Percentiles rank a stretch among this genome's conserved stretches.
phyloP scores from a whole-genome alignment of 2,888 invertebrate genomes.

The Adelphocoris suturalis region DNA sequence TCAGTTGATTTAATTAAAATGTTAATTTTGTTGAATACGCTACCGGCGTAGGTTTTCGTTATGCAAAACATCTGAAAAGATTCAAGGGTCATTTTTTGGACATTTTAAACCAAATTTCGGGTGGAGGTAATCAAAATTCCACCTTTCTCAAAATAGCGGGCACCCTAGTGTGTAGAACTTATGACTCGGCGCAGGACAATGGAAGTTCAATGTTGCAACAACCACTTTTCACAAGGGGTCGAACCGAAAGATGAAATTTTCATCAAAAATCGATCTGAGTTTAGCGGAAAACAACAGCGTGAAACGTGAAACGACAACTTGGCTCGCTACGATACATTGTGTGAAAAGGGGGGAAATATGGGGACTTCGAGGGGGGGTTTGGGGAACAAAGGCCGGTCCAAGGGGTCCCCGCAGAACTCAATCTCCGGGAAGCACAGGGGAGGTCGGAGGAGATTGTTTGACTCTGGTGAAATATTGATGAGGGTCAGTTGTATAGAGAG shows the following conservation, averaged over 20 bases:
- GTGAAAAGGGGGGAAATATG: neutral
- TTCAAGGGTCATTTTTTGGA: too few species aligned
- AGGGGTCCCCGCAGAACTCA: neutral
- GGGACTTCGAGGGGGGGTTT: neutral
- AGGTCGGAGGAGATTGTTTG: neutral
- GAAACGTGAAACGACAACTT: neutral
- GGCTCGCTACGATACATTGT: neutral
- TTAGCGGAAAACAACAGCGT: neutral
- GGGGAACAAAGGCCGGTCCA: neutral
- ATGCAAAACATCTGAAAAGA: too few species aligned
- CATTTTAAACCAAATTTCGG: too few species aligned
- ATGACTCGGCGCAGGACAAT: too few species aligned
- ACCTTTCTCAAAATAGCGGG: too few species aligned
- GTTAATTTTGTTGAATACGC: too few species aligned
- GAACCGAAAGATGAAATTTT: neutral
- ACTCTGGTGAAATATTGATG: constrained; percentile 44
- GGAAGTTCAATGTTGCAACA: too few species aligned
- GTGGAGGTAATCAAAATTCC: too few species aligned
- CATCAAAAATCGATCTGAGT: neutral
- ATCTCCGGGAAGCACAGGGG: constrained; percentile 12
- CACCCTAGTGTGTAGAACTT: too few species aligned
- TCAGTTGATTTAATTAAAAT: too few species aligned
- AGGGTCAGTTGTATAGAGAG: constrained; percentile 44
- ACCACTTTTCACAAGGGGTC: neutral
- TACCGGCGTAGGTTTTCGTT: too few species aligned